Base-by-base conservation (phyloP, 2,888 invertebrate species). In the Globia sparganii region DNA sequence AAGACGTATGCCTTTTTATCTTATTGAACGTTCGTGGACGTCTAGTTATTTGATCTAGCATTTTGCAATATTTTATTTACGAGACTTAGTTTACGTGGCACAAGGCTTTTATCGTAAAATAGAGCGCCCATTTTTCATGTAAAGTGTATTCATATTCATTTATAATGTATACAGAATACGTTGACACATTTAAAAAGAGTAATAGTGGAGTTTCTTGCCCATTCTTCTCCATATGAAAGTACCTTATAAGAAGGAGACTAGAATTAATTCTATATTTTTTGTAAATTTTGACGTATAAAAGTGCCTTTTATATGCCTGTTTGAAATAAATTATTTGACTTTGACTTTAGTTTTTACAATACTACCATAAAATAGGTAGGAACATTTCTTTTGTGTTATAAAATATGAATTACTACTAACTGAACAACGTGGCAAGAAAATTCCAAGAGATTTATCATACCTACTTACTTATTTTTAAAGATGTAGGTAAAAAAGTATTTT, bases 31-130 rank as follows among this genome's bases (percentile, higher is more conserved):
- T 21, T 18, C n/a, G 21, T 6, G 43, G 43, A 31, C n/a, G 31
- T 40, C 31, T 77, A 46, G 6, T 18, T 67, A 21, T n/a, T 58
- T 28, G 8, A n/a, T 31, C 15, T 68, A 68, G 21, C 2, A 31
- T 34, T 49, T 78, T 69, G n/a, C 28, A n/a, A 77, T 49, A 49
- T 78, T 59, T 78, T 25, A 77, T 78, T 59, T 11, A 49, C 59
- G 31, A 40, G n/a, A 53, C n/a, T 28, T 31, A 46, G 67, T 46
- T 77, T 56, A 46, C 25, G 37, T 18, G n/a, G 3, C 15, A 46
- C 34, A 73, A 46, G 28, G 13, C 6, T 72, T 28, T 53, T 25
- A 40, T 37, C 70, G 37, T 37, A 37, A 37, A 46, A 21, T 46
- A 0, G 15, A n/a, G 9, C 9, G 37, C 3, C n/a, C 5, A n/a